phyloP scores from a whole-genome alignment of 1,140 invertebrate species.

The Tetramorium simillimum region DNA sequence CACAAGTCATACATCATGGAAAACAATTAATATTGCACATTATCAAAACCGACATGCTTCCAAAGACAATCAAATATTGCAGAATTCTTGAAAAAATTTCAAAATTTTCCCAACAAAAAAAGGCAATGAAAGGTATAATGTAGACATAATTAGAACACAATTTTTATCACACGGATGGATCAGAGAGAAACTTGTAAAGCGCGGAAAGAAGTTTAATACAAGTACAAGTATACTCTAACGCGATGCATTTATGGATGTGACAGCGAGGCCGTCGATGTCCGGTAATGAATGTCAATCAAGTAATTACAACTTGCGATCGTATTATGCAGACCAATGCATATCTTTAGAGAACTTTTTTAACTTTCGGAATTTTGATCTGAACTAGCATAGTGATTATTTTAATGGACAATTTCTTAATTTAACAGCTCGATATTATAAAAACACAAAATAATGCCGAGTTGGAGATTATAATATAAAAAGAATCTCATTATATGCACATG shows the following conservation, averaged over 20 bases:
- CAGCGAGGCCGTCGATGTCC: not conserved
- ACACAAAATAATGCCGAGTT: not conserved
- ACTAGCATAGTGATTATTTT: not conserved
- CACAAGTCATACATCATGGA: too few relatives aligned
- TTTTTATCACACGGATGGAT: not conserved
- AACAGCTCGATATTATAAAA: not conserved
- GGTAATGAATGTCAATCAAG: slow-evolving; percentile 76
- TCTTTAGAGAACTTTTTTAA: slow-evolving; percentile 55
- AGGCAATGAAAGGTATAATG: not conserved
- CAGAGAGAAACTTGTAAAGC: slow-evolving; percentile 11
- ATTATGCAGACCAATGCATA: slow-evolving; percentile 57
- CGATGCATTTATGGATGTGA: slow-evolving; percentile 75
- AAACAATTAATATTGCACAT: too few relatives aligned
- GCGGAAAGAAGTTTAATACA: slow-evolving; percentile 25
- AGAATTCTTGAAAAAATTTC: too few relatives aligned
- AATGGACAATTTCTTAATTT: not conserved
- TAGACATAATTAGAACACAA: not conserved
- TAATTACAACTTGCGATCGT: slow-evolving; percentile 75
- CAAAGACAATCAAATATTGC: not conserved
- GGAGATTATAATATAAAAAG: not conserved
- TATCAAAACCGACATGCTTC: too few relatives aligned
- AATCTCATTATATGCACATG: not conserved
- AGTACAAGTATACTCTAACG: slow-evolving; percentile 24
- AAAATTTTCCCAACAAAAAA: not conserved
- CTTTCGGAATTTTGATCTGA: slow-evolving; percentile 19